Evolutionary conservation across 2,888 invertebrate genomes (phyloP).

Genomic region (Caenorhabditis sp.): DNA sequence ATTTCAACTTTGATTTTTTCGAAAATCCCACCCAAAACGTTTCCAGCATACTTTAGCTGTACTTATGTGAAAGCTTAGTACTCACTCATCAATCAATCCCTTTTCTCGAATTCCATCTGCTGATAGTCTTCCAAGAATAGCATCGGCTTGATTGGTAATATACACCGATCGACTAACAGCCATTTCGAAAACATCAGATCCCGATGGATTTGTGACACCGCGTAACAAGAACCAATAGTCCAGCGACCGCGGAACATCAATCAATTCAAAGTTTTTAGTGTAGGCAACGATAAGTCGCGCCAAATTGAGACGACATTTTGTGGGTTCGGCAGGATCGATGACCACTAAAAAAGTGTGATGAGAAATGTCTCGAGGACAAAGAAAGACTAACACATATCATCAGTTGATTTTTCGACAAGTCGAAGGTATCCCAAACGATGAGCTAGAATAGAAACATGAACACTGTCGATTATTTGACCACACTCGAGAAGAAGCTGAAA

Average conservation of each 20-base stretch:
- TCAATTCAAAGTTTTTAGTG: constrained; percentile 66
- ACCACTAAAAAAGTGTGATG: constrained; percentile 48
- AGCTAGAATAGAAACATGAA: constrained; percentile 63
- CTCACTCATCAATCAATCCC: constrained; percentile 66
- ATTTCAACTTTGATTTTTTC: no score
- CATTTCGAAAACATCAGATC: constrained; percentile 65
- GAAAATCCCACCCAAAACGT: no score
- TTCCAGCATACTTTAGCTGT: no score
- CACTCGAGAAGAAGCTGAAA: constrained; percentile 46
- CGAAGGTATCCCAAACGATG: constrained; percentile 54
- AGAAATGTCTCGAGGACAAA: neutral
- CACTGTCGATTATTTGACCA: constrained; percentile 57
- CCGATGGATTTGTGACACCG: constrained; percentile 50
- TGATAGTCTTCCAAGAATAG: constrained; percentile 58
- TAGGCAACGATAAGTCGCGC: constrained; percentile 64
- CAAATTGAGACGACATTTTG: constrained; percentile 61
- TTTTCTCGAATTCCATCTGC: constrained; percentile 42
- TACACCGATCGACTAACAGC: constrained; percentile 66
- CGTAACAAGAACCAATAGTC: constrained; percentile 66
- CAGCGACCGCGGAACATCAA: constrained; percentile 60
- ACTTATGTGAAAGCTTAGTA: neutral
- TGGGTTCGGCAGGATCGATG: constrained; percentile 52
- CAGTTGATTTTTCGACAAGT: constrained; percentile 49
- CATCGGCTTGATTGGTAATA: constrained; percentile 52
- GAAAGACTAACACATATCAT: constrained; percentile 44